These are phyloP conservation scores for Diorhabda elongata DNA, from an alignment of 1,140 invertebrate genomes.

Conservation along the genomic window DNA sequence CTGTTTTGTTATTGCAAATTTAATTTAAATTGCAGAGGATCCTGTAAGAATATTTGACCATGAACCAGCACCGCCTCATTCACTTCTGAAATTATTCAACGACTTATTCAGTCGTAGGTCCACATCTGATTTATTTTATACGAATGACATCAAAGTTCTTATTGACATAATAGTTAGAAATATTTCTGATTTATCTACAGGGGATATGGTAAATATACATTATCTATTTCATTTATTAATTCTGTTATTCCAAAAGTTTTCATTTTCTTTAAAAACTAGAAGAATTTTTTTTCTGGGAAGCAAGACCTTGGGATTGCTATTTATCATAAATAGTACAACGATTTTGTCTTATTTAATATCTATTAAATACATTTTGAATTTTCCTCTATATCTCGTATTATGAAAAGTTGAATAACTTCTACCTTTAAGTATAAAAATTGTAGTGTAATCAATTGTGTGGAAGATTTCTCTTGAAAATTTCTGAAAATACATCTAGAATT, in stretches of 20 bases:
- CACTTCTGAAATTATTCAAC: slow-evolving; percentile 81
- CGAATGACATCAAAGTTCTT: slow-evolving; percentile 87
- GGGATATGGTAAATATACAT: slow-evolving; percentile 66
- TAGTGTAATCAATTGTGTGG: no score
- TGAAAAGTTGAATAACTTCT: no score
- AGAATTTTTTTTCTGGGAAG: no score
- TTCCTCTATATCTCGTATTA: no score
- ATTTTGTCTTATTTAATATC: no score
- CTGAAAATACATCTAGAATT: no score
- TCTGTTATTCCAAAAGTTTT: slow-evolving; percentile 5
- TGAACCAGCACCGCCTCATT: slow-evolving; percentile 72
- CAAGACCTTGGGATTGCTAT: no score
- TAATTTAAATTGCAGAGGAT: slow-evolving; percentile 63
- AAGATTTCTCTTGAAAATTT: no score
- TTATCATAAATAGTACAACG: no score
- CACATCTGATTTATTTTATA: slow-evolving; percentile 84
- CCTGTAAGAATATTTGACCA: slow-evolving; percentile 81
- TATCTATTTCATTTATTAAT: not conserved
- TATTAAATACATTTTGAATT: no score
- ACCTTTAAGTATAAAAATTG: no score
- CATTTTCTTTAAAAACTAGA: not conserved
- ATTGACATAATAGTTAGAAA: slow-evolving; percentile 88
- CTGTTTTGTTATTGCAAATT: slow-evolving; percentile 8
- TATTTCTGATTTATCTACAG: slow-evolving; percentile 81
- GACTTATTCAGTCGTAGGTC: slow-evolving; percentile 74